Base-by-base conservation (phyloP, 2,113 vertebrate species). In the Nyctibius bracteatus region DNA sequence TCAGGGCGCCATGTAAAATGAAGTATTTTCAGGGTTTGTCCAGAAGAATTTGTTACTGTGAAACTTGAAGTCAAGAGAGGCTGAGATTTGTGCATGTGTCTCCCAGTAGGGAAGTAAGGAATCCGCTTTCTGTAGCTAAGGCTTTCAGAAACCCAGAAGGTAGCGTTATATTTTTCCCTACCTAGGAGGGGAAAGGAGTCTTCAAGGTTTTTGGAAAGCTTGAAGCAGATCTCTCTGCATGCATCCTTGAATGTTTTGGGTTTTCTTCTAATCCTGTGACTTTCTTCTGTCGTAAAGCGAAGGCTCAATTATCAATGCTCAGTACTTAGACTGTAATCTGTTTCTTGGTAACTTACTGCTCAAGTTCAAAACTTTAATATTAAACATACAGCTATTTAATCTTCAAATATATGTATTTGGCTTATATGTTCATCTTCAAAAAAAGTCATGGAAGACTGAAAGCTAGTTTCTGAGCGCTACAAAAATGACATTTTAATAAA, bases 1-100 rank as follows among this genome's bases (percentile, higher is more conserved):
- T 78, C 0, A 1, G 15, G n/a, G 66, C 2, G 1, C n/a, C 6
- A 1, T 10, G 15, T 63, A 24, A 70, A 54, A 35, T 13, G 12
- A 75, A 59, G 2, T 59, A 25, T 55, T 59, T 63, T 61, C 44
- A 28, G 55, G 8, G 9, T 73, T 58, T 82, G 58, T 52, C 71
- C 51, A 43, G 66, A 82, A 73, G 44, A 81, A 65, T 55, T 39
- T 67, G 11, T 47, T 82, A 24, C 39, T 86, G 16, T 63, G 49
- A 73, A 78, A 20, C 12, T 16, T 51, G 6, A 59, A 70, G 71
- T 73, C n/a, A 41, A 41, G 35, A 43, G 57, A 41, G 12, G 27
- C 47, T 78, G 47, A 52, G 10, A 20, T 73, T 46, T 62, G 25
- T 57, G 13, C 6, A 1, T 47, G 12, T 47, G 24, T 54, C 39